Evolutionary conservation across 1,140 invertebrate species (phyloP).

Genomic region (Drosophila azteca): DNA sequence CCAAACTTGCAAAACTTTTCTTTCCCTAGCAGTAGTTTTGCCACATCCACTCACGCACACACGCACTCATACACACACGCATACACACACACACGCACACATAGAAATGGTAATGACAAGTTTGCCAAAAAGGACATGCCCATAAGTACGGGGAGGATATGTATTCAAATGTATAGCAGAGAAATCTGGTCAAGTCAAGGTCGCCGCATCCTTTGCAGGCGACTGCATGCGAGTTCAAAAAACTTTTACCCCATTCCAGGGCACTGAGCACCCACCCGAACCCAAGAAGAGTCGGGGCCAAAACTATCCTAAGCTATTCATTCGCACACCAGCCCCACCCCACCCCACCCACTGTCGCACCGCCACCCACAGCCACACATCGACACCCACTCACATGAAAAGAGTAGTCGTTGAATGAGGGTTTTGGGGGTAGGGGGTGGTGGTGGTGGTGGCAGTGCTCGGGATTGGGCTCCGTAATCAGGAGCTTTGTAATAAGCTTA

Average conservation of each 20-base stretch:
- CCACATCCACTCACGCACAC: neutral
- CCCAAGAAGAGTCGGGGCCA: constrained; percentile 7
- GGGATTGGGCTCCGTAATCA: constrained; percentile 23
- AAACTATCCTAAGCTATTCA: constrained; percentile 40
- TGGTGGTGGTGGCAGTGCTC: too few relatives aligned
- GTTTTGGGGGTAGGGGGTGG: neutral
- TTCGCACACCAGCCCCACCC: constrained; percentile 12
- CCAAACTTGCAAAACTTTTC: constrained; percentile 11
- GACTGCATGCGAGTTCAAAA: constrained; percentile 48
- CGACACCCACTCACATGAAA: too few relatives aligned
- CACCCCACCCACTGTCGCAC: constrained; percentile 8
- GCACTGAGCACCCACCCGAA: neutral
- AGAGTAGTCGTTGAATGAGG: too few relatives aligned
- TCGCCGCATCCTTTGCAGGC: constrained; percentile 30
- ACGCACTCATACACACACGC: neutral
- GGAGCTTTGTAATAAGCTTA: constrained; percentile 49
- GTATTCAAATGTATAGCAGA: neutral
- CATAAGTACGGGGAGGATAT: neutral
- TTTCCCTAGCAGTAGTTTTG: constrained; percentile 2
- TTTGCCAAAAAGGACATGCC: constrained; percentile 41
- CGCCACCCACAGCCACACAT: constrained; percentile 6
- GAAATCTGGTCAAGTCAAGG: constrained; percentile 33
- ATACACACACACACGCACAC: neutral
- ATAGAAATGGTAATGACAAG: constrained; percentile 43
- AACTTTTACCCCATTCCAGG: constrained; percentile 29